phyloP scores from a whole-genome alignment of 2,797 vertebrate genomes.

The Pseudotriccus pelzelni region DNA sequence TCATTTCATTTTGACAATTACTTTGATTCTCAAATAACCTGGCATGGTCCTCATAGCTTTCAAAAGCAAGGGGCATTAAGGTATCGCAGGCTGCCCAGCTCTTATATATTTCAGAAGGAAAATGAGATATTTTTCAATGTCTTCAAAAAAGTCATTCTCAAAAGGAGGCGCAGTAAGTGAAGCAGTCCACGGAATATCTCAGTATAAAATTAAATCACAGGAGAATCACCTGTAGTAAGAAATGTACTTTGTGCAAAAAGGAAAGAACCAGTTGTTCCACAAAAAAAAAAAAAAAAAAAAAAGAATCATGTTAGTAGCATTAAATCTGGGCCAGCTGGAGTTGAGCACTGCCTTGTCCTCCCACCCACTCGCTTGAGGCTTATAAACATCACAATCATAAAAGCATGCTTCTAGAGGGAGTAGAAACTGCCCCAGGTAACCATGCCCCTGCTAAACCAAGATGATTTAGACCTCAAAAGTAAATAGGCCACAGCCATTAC shows the following conservation, averaged over 20 bases:
- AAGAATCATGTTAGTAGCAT: not conserved
- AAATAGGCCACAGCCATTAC: conserved; percentile 48
- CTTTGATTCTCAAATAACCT: not conserved
- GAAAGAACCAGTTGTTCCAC: not conserved
- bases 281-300: accelerated
- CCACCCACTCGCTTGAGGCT: conserved; percentile 6
- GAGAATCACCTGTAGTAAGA: not conserved
- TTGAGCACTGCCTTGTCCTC: not conserved
- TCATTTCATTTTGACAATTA: not conserved
- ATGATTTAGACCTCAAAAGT: conserved; percentile 27
- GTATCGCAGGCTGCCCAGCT: not conserved
- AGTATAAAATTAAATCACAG: not conserved
- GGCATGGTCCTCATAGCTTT: not conserved
- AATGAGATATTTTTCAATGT: not conserved
- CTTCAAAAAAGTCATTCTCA: not conserved
- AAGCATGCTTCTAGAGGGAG: conserved; percentile 24
- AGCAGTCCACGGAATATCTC: not conserved
- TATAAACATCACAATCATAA: not conserved
- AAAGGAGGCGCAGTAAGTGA: not conserved
- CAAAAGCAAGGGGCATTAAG: not conserved
- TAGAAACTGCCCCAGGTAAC: conserved; percentile 45
- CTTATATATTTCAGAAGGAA: not conserved
- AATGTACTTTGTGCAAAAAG: not conserved
- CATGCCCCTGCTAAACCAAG: not conserved
- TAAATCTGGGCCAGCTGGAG: conserved; percentile 36